Evolutionary conservation across 2,797 vertebrate species (phyloP), one percentile per base, ranked within the genome.

Genomic region (Okamejei kenojei): DNA sequence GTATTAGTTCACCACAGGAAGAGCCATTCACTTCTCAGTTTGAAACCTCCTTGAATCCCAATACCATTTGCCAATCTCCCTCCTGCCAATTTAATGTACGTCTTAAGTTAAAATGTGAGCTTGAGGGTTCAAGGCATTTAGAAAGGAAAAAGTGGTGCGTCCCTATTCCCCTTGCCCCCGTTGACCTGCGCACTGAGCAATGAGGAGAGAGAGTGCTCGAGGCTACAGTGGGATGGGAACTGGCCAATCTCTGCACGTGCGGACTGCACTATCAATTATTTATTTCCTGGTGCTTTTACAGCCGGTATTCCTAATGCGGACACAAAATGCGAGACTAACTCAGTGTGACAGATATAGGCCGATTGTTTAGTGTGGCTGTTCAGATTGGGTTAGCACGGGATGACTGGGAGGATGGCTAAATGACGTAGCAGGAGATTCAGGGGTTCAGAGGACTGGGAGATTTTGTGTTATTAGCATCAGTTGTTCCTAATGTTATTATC

Each of bases 151-250:
- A 17, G 32, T 88, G n/a, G 15, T 88, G 15, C 6, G 32, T 68
- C 21, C 61, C n/a, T 65, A 88, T 68, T 68, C 61, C n/a, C 84
- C 15, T 78, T 10, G 13, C n/a, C 11, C 61, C 8, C 21, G 23
- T 73, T 45, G 21, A 73, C 21, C 71, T 21, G 2, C 26, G 65
- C 9, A 10, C 71, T 21, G 6, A 0, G 26, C 71, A 73, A 73
- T 73, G 93, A 94, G 93, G 94, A 94, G 94, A 93, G 94, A 93
- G 84, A 94, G 93, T 93, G 93, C 91, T 93, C 0, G 7, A 94
- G 21, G 3, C 19, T 71, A 68, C 90, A 93, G 2, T 10, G 93
- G 32, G 94, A n/a, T 13, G 38, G 94, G 68, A 93, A 54, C 21
- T 45, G 76, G 77, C 26, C 79, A 19, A 93, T 80, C 93, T 71